Evolutionary conservation across 2,113 vertebrate genomes (phyloP), one percentile per base, ranked within the genome.

Genomic region (Amphilophus citrinellus): DNA sequence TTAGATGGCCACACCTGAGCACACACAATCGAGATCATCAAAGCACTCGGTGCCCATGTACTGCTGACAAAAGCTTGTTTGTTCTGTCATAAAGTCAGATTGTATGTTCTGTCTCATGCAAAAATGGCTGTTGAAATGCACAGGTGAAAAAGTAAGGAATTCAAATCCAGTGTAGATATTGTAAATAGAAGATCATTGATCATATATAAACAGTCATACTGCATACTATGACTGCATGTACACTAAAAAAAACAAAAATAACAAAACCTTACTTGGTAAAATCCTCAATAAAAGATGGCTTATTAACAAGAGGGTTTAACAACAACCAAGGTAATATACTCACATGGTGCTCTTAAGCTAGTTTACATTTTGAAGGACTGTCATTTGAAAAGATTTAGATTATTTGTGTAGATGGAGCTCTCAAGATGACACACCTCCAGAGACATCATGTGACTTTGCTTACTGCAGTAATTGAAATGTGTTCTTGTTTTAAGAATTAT

Each of bases 1-100:
- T 58, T 53, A 77, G 78, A 87, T 83, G 73, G 35, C 30, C 83
- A 83, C 87, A 89, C 86, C 87, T 92, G 85, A 80, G 84, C 77
- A 81, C 66, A 86, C 88, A 85, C n/a, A 44, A 30, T 9, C 10
- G 66, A 84, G 57, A 66, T 35, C 79, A 81, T 73, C 66, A 73
- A 73, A 73, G 66, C 6, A 6, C 53, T 32, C 13, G 7, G 10
- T 80, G 76, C 7, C 3, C 3, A 27, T 39, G 17, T 7, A 3
- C 24, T 5, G 60, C 60, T 57, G 20, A 78, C 80, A 81, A 87
- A 58, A 18, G 68, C 18, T 8, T 0, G 18, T 79, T 87, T 78
- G 71, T 22, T 75, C 71, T 8, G 10, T 17, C 13, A 62, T 20
- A 75, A 53, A 73, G 47, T 73, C 35, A 53, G 57, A 73, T 61